phyloP scores from a whole-genome alignment of 2,888 invertebrate species.

The Cacoxenus indagator region DNA sequence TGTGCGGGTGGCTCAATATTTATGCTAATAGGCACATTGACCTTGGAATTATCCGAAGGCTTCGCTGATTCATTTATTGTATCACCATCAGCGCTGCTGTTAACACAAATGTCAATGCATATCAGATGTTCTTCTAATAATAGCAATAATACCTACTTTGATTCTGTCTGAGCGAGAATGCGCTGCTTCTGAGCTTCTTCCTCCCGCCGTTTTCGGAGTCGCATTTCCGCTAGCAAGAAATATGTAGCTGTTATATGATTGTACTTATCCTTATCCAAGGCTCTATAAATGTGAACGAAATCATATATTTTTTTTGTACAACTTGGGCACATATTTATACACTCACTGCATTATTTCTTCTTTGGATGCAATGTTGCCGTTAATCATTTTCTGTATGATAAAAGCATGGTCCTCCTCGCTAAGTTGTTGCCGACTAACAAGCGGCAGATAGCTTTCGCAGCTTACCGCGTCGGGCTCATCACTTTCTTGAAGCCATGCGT shows the following conservation, averaged over 20 bases:
- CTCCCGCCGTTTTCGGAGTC: slow-evolving; percentile 84
- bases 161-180: slow-evolving; percentile 49
- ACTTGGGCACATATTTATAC: neutral
- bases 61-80: slow-evolving; percentile 36
- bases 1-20: slow-evolving; percentile 61
- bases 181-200: slow-evolving; percentile 73
- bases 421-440: slow-evolving; percentile 90
- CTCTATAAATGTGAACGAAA: slow-evolving; percentile 73
- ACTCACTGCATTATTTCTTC: slow-evolving; percentile 92
- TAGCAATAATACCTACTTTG: slow-evolving; percentile 43
- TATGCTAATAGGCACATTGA: slow-evolving; percentile 62
- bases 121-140: neutral
- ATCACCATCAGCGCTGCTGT: slow-evolving; percentile 37
- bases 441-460: slow-evolving; percentile 77
- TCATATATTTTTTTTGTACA: neutral
- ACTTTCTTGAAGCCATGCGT: slow-evolving; percentile 82
- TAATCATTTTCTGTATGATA: slow-evolving; percentile 96
- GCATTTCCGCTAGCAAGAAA: slow-evolving; percentile 94
- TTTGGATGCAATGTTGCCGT: slow-evolving; percentile 93
- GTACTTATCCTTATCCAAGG: slow-evolving; percentile 95
- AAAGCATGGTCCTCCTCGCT: slow-evolving; percentile 91
- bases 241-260: slow-evolving; percentile 99
- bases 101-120: slow-evolving; percentile 17
- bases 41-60: slow-evolving; percentile 56
- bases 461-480: slow-evolving; percentile 70